A percentile compares a stretch with the other conserved stretches of the same genome.
phyloP scores from a whole-genome alignment of 1,140 invertebrate species.

The Cydia pomonella region DNA sequence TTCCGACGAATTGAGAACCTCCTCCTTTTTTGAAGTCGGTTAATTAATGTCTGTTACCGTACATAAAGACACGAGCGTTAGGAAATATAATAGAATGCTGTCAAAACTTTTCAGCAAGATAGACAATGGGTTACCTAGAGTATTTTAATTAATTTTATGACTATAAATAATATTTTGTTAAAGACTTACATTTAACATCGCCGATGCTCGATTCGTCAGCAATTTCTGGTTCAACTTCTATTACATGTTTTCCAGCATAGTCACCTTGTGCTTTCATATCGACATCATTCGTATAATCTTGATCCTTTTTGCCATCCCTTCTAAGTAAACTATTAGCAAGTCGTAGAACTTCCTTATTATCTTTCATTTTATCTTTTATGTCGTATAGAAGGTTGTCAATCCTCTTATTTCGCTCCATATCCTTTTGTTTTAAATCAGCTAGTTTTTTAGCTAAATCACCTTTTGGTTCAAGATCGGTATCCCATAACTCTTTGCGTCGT shows the following conservation, averaged over 20 bases:
- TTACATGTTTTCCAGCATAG: conserved; percentile 38
- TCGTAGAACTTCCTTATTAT: conserved; percentile 70
- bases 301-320: conserved; percentile 55
- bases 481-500: conserved; percentile 54
- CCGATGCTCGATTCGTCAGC: neutral
- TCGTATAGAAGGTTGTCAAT: conserved; percentile 64
- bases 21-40: too few relatives aligned
- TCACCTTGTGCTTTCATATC: conserved; percentile 65
- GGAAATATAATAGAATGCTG: too few relatives aligned
- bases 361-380: conserved; percentile 75
- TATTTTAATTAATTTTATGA: neutral
- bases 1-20: too few relatives aligned
- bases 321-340: conserved; percentile 69
- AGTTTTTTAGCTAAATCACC: conserved; percentile 51
- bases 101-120: too few relatives aligned
- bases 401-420: conserved; percentile 58
- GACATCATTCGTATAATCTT: conserved; percentile 41
- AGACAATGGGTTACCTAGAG: too few relatives aligned
- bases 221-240: conserved; percentile 24
- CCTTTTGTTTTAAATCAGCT: conserved; percentile 49
- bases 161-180: neutral
- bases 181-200: conserved; percentile 25
- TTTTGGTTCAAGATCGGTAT: conserved; percentile 48
- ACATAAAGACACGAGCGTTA: too few relatives aligned
- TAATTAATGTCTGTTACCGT: too few relatives aligned